Evolutionary conservation across 2,888 invertebrate genomes (phyloP), one percentile per base, ranked within the genome.

Genomic region (Drosophila anomalata): DNA sequence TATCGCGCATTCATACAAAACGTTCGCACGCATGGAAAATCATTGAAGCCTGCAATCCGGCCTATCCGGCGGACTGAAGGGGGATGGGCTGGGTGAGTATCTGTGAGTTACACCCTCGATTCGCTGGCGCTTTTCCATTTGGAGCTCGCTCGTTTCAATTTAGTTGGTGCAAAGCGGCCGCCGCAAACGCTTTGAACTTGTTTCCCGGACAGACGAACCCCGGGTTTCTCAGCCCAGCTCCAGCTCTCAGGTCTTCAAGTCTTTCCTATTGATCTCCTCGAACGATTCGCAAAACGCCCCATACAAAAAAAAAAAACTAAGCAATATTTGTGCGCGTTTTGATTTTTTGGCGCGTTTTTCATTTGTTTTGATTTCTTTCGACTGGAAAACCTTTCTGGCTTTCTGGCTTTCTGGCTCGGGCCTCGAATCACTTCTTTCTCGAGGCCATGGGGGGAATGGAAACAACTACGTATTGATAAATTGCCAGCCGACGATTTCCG

Each of bases 401-500:
- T 14, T 22, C 22, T 22, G 22, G 22, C 66, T 67, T 54, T 55
- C 51, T 20, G 39, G 29, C 39, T 51, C 22, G 24, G 60, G 22
- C 51, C 31, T 44, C 5, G 14, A 22, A 12, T 33, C 39, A n/a
- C n/a, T 57, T 39, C 51, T 52, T 55, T 47, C 70, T 63, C 52
- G 60, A 56, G 69, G 69, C 68, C 57, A 66, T 41, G 47, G 51
- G 55, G 22, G 46, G 26, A 26, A 44, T 41, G 66, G 46, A 57
- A 73, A 82, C 76, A 88, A 80, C 76, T 78, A 79, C 78, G 82
- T 89, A 89, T 90, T 90, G 90, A 90, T 89, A 89, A 88, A 89
- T 89, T 87, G 90, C 89, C 86, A 88, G 82, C 84, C 88, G 84
- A 88, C 87, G 80, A 89, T 89, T 90, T 90, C 90, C 90, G 90